These are phyloP conservation scores for Antennarius maculatus DNA, from an alignment of 2,797 vertebrate genomes.

Conservation along the genomic window DNA sequence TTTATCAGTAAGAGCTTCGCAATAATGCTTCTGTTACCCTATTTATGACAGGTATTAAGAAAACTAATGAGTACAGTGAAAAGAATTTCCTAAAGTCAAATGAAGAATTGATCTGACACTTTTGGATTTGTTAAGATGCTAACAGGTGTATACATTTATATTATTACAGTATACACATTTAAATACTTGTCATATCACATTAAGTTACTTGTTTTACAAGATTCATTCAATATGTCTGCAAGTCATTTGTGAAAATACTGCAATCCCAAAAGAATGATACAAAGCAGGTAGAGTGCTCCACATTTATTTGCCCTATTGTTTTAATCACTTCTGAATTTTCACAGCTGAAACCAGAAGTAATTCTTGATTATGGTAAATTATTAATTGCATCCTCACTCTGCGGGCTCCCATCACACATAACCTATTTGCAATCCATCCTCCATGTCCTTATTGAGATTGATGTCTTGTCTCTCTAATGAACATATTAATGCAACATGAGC, in stretches of 20 bases:
- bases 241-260: background rate
- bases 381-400: conserved; percentile 21
- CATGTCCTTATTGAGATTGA: conserved; percentile 22
- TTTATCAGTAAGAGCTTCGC: too few species aligned
- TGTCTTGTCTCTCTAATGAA: conserved; percentile 36
- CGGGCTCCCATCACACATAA: conserved; percentile 9
- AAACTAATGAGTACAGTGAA: too few species aligned
- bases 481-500: conserved; percentile 33
- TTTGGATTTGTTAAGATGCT: too few species aligned
- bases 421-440: conserved; percentile 11
- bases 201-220: background rate
- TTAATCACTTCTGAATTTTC: conserved; percentile 24
- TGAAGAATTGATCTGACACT: too few species aligned
- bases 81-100: too few species aligned
- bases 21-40: too few species aligned
- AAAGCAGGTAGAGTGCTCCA: conserved; percentile 17
- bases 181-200: background rate
- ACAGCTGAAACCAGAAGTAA: conserved; percentile 2
- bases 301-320: background rate
- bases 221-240: background rate
- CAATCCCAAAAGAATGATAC: conserved; percentile 5
- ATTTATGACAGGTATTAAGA: too few species aligned
- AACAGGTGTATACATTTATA: too few species aligned
- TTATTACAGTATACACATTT: background rate
- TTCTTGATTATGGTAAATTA: conserved; percentile 20